Percentiles rank a stretch among this genome's conserved stretches.
These are phyloP conservation scores for Anthrax anthrax DNA, from an alignment of 2,888 invertebrate genomes.

Conservation along the genomic window DNA sequence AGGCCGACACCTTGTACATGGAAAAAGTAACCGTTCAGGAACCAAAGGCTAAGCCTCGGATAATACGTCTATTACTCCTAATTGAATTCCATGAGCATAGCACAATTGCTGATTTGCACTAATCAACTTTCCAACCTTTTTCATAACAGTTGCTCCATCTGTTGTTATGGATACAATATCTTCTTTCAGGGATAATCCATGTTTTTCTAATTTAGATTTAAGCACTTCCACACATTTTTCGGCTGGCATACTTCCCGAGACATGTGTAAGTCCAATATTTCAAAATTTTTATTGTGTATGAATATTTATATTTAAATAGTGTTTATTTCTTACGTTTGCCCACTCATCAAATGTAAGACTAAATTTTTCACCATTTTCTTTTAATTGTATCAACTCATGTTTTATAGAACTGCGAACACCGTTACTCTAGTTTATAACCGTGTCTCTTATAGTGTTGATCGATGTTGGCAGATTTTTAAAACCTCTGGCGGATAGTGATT, in stretches of 20 bases:
- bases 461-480: conserved; percentile 2
- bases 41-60: no score
- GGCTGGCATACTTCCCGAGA: conserved; percentile 2
- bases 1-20: no score
- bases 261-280: conserved; percentile 1
- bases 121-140: not conserved
- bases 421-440: not conserved
- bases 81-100: conserved; percentile 1
- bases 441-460: not conserved
- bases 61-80: not conserved
- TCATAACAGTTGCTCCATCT: not conserved
- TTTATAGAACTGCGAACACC: not conserved
- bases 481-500: conserved; percentile 1
- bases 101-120: conserved; percentile 1
- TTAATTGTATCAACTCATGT: not conserved
- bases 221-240: conserved; percentile 1
- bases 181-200: not conserved
- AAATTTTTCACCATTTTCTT: not conserved
- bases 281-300: conserved; percentile 1
- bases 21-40: no score
- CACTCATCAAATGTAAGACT: conserved; percentile 4
- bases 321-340: conserved; percentile 1
- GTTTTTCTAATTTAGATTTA: not conserved
- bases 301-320: conserved; percentile 3
- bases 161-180: not conserved